Evolutionary conservation across 2,797 vertebrate species (phyloP).

Genomic region (Semotilus atromaculatus): DNA sequence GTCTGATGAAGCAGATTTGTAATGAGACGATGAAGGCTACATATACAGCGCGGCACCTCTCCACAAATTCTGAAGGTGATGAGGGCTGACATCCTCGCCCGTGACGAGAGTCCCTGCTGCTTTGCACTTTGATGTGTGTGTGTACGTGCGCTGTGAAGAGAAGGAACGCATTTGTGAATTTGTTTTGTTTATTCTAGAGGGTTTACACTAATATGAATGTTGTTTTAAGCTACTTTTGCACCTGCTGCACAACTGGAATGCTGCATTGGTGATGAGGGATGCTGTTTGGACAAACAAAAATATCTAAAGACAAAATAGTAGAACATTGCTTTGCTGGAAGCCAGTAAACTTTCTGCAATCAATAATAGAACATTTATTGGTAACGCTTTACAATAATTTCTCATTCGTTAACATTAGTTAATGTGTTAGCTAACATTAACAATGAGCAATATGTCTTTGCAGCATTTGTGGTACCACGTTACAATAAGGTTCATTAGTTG

Average conservation of each 20-base stretch:
- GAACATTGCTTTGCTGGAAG: neutral
- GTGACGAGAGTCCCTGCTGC: slow-evolving; percentile 61
- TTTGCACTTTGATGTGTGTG: slow-evolving; percentile 48
- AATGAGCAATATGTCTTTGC: too few species aligned
- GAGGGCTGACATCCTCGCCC: slow-evolving; percentile 68
- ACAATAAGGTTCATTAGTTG: neutral
- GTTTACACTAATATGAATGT: slow-evolving; percentile 58
- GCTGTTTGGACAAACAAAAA: neutral
- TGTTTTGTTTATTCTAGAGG: slow-evolving; percentile 56
- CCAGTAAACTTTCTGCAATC: neutral
- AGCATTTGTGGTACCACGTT: neutral
- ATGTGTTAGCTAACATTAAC: too few species aligned
- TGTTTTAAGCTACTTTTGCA: slow-evolving; percentile 38
- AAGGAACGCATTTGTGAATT: slow-evolving; percentile 63
- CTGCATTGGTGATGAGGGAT: neutral
- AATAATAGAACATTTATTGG: too few species aligned
- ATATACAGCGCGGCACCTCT: slow-evolving; percentile 37
- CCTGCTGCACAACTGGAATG: slow-evolving; percentile 18
- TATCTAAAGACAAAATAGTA: neutral
- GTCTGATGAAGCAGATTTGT: slow-evolving; percentile 73
- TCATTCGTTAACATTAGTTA: too few species aligned
- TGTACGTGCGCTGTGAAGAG: slow-evolving; percentile 38
- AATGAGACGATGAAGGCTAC: slow-evolving; percentile 77
- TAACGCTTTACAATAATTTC: too few species aligned
- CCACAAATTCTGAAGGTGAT: slow-evolving; percentile 62